Conservation (phyloP, 2,888 invertebrate species). For the Andrena camellia region DNA sequence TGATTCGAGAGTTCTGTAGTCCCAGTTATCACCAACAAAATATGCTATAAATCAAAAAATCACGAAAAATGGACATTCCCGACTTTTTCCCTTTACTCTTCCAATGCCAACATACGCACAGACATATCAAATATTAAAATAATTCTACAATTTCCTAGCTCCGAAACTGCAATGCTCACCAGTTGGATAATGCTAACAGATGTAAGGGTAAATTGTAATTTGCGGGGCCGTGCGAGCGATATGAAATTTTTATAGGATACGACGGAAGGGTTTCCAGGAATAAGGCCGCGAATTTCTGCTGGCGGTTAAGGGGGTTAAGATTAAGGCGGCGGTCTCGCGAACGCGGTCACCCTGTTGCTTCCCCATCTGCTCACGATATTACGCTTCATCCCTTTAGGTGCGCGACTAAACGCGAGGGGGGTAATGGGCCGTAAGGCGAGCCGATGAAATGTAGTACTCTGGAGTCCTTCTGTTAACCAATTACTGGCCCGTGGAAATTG, state of each 20-base stretch:
- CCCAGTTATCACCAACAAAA: too few species aligned
- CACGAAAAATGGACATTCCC: too few species aligned
- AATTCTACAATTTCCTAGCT: neutral
- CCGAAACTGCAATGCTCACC: neutral
- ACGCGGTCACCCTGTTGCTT: conserved; percentile 36
- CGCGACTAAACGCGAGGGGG: conserved; percentile 26
- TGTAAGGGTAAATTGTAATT: neutral
- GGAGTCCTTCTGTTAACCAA: conserved; percentile 39
- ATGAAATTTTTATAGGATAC: neutral
- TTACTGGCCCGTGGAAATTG: conserved; percentile 42
- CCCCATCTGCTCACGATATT: conserved; percentile 29
- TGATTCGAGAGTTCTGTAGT: too few species aligned
- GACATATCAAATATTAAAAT: neutral
- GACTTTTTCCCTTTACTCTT: too few species aligned
- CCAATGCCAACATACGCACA: neutral
- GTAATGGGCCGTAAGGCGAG: conserved; percentile 30
- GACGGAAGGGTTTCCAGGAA: neutral
- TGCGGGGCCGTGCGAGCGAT: neutral
- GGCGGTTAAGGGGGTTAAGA: neutral
- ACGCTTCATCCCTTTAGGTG: conserved; percentile 24
- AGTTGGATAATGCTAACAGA: neutral
- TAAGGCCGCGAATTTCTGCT: neutral
- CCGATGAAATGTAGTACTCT: conserved; percentile 22
- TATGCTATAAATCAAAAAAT: too few species aligned
- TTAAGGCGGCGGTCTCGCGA: conserved; percentile 21